Evolutionary conservation across 2,113 vertebrate species (phyloP).

Genomic region (Hystrix cristata): DNA sequence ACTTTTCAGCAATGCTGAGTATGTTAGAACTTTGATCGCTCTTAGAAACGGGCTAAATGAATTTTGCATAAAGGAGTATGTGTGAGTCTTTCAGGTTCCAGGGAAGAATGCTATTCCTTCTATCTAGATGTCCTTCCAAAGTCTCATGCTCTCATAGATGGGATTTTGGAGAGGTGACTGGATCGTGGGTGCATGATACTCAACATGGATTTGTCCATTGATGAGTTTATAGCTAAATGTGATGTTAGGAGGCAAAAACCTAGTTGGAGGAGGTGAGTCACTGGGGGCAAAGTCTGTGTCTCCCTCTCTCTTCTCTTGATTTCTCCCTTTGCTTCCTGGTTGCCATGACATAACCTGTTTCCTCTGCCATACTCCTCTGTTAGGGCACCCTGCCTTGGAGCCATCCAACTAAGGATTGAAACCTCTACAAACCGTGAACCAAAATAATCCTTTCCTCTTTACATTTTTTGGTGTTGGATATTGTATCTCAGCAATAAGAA

Average conservation of each 20-base stretch:
- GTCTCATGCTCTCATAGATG: too few species aligned
- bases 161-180: too few species aligned
- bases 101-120: too few species aligned
- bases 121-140: too few species aligned
- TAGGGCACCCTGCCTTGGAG: background rate
- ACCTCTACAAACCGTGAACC: background rate
- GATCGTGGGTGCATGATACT: background rate
- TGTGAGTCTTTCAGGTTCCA: too few species aligned
- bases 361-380: background rate
- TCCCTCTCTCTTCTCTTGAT: background rate
- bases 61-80: too few species aligned
- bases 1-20: too few species aligned
- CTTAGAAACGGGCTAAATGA: too few species aligned
- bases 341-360: background rate
- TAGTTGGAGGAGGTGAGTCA: background rate
- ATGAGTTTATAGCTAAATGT: background rate
- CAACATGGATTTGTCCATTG: background rate
- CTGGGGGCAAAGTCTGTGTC: background rate
- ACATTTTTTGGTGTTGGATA: background rate
- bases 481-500: background rate
- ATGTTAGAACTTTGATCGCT: too few species aligned
- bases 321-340: background rate
- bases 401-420: background rate
- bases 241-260: background rate
- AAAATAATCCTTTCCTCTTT: background rate